phyloP scores from a whole-genome alignment of 1,140 invertebrate species.

The Xylocopa sonorina region DNA sequence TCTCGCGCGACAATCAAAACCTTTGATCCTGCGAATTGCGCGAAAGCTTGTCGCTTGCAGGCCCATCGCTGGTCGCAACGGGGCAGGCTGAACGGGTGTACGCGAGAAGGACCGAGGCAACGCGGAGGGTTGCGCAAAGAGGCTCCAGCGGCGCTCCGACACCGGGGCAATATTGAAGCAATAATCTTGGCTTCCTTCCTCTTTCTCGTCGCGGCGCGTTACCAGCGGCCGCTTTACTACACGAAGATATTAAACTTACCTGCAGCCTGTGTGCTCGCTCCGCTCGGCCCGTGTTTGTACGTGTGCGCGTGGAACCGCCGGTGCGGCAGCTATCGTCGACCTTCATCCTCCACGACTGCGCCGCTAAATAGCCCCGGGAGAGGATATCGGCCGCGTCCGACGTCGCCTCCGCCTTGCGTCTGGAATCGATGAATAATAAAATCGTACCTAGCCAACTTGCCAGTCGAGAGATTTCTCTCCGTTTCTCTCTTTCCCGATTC shows the following conservation, averaged over 20 bases:
- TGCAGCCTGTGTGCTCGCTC: slow-evolving; percentile 29
- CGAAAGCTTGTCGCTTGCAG: neutral
- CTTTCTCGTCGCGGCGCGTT: slow-evolving; percentile 44
- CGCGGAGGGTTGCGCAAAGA: slow-evolving; percentile 36
- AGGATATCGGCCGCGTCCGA: slow-evolving; percentile 27
- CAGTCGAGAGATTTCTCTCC: neutral
- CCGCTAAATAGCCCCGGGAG: slow-evolving; percentile 45
- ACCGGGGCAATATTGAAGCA: slow-evolving; percentile 79
- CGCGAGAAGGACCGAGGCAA: neutral
- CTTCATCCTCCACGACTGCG: slow-evolving; percentile 12
- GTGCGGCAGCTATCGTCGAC: slow-evolving; percentile 31
- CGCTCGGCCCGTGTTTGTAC: neutral
- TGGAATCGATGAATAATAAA: slow-evolving; percentile 60
- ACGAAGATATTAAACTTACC: slow-evolving; percentile 75
- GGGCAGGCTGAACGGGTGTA: no score
- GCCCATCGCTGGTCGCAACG: neutral
- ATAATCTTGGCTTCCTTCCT: slow-evolving; percentile 70
- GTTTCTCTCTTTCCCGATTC: neutral
- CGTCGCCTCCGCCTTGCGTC: slow-evolving; percentile 14
- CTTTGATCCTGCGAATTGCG: no score
- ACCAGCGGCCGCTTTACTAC: slow-evolving; percentile 53
- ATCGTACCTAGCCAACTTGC: slow-evolving; percentile 10
- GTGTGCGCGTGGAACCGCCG: neutral
- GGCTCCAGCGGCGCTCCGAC: slow-evolving; percentile 73
- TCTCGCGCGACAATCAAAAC: no score